phyloP scores from a whole-genome alignment of 2,113 vertebrate genomes.

The Mesitornis unicolor region DNA sequence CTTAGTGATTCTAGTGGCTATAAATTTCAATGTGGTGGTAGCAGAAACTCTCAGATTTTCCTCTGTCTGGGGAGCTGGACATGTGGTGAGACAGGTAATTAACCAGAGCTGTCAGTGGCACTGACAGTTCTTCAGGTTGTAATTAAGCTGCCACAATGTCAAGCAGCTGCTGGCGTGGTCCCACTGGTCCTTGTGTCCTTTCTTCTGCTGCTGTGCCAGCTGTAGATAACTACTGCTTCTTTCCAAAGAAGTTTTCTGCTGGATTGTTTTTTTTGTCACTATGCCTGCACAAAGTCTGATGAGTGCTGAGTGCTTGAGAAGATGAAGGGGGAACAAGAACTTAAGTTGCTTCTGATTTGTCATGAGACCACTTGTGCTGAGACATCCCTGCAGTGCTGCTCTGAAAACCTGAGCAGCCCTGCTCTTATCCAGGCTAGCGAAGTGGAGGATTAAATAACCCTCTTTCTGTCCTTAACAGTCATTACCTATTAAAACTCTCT shows the following conservation, averaged over 20 bases:
- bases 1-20: background rate
- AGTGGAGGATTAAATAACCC: background rate
- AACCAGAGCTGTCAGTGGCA: background rate
- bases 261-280: background rate
- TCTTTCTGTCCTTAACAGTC: background rate
- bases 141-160: background rate
- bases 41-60: background rate
- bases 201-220: background rate
- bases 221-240: background rate
- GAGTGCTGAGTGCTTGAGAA: accelerated
- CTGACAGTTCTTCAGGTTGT: background rate
- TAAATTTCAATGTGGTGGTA: background rate
- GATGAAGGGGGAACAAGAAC: background rate
- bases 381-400: background rate
- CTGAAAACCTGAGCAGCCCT: background rate
- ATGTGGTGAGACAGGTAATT: background rate
- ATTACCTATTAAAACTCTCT: background rate
- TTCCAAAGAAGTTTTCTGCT: background rate
- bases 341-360: background rate
- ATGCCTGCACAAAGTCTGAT: background rate
- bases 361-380: background rate
- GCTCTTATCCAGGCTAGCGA: background rate
- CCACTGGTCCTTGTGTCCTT: background rate
- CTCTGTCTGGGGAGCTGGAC: background rate
- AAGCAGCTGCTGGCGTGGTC: background rate